A percentile compares a stretch with the other conserved stretches of the same genome.
These are phyloP conservation scores for Alcedo quadribrachys DNA, from an alignment of 2,797 vertebrate genomes.

Conservation along the genomic window DNA sequence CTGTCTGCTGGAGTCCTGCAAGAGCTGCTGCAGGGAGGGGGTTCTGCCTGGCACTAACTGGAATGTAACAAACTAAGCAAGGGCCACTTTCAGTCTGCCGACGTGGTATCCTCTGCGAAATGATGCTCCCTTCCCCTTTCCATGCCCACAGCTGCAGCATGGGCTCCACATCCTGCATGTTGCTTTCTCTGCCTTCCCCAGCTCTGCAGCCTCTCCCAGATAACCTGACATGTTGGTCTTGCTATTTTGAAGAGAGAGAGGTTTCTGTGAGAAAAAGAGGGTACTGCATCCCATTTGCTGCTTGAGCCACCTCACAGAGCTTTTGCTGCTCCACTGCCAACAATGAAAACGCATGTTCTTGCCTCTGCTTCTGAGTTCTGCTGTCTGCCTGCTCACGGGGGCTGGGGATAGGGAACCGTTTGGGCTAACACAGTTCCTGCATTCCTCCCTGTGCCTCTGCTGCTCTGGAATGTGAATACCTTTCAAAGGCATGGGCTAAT, in stretches of 20 bases:
- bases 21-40: background rate
- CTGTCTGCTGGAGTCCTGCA: background rate
- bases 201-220: background rate
- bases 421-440: background rate
- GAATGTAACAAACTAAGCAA: slow-evolving; percentile 3
- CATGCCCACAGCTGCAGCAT: background rate
- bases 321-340: background rate
- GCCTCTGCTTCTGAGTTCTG: slow-evolving; percentile 12
- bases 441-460: background rate
- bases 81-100: background rate
- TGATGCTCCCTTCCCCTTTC: background rate
- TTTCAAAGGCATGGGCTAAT: background rate
- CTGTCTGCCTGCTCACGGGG: background rate
- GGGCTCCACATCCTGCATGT: slow-evolving; percentile 50
- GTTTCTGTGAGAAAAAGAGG: background rate
- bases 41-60: slow-evolving; percentile 37
- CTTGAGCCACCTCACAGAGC: background rate
- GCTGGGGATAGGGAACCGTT: background rate
- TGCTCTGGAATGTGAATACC: background rate
- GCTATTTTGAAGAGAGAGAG: background rate
- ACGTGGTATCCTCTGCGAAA: background rate
- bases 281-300: slow-evolving; percentile 36
- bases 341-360: slow-evolving; percentile 39
- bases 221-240: background rate
- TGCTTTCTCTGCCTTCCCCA: background rate